Percentiles rank a stretch among this genome's conserved stretches.
Evolutionary conservation across 2,888 invertebrate genomes (phyloP).

Genomic region (Lasioglossum pauxillum): DNA sequence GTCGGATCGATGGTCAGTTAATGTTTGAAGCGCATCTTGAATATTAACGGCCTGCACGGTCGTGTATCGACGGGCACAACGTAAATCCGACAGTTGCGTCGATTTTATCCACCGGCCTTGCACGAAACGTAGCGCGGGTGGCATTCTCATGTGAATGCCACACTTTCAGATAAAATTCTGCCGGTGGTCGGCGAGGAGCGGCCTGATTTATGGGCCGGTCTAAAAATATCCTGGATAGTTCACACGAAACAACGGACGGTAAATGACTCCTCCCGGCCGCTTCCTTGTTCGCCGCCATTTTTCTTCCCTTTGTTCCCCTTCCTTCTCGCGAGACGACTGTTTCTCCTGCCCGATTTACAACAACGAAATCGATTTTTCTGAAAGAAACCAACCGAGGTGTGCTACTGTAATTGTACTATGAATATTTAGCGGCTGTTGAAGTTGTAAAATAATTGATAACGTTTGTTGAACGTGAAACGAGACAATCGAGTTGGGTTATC

Average conservation of each 20-base stretch:
- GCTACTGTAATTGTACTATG: not conserved
- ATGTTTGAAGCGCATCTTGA: constrained; percentile 28
- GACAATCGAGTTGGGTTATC: not conserved
- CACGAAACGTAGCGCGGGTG: constrained; percentile 49
- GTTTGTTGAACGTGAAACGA: not conserved
- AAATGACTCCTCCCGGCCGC: constrained; percentile 16
- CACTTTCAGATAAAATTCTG: constrained; percentile 52
- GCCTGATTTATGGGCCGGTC: constrained; percentile 39
- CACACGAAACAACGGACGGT: constrained; percentile 14
- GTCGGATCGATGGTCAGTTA: constrained; percentile 17
- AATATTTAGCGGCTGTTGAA: not conserved
- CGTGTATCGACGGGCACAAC: constrained; percentile 34
- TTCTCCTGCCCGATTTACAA: not conserved
- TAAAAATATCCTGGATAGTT: constrained; percentile 41
- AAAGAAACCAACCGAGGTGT: not conserved
- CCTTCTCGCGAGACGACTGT: not conserved
- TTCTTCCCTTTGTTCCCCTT: not conserved
- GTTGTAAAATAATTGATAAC: not conserved
- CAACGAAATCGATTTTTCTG: not conserved
- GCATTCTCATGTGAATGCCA: constrained; percentile 33
- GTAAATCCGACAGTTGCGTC: constrained; percentile 39
- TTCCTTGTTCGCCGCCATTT: constrained; percentile 26
- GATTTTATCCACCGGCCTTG: constrained; percentile 60
- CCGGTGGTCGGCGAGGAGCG: constrained; percentile 28
- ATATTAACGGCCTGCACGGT: constrained; percentile 39